These are phyloP conservation scores for Atherix ibis DNA, from an alignment of 2,888 invertebrate species.

Conservation along the genomic window DNA sequence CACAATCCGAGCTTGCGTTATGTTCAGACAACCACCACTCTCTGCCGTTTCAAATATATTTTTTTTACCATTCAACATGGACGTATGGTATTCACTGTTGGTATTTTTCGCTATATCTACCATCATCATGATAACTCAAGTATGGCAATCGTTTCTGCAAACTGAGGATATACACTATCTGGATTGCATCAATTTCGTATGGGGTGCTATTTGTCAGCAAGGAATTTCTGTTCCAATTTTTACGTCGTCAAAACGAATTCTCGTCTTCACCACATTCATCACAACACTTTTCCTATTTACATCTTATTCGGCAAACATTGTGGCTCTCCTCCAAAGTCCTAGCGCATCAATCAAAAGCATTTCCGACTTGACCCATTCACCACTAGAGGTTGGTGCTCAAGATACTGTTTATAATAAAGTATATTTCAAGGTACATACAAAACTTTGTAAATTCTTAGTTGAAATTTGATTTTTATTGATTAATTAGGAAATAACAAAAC, in stretches of 20 bases:
- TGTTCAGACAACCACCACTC: constrained; percentile 45
- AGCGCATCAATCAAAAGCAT: constrained; percentile 40
- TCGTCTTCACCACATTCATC: constrained; percentile 39
- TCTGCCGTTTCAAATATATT: constrained; percentile 46
- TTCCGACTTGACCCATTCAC: constrained; percentile 39
- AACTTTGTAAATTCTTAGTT: neutral
- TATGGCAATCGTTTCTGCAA: constrained; percentile 20
- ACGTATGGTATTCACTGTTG: constrained; percentile 37
- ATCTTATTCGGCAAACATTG: constrained; percentile 49
- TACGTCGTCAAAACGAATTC: constrained; percentile 36
- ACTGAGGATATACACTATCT: constrained; percentile 19
- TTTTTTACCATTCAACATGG: constrained; percentile 39
- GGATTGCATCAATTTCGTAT: constrained; percentile 38
- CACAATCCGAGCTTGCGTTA: constrained; percentile 36
- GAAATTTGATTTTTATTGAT: neutral
- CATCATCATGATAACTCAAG: constrained; percentile 19
- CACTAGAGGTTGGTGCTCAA: constrained; percentile 40
- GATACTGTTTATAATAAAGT: constrained; percentile 42
- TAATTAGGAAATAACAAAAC: constrained; percentile 37
- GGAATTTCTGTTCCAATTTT: constrained; percentile 37
- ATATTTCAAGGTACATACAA: constrained; percentile 35
- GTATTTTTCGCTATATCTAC: constrained; percentile 21
- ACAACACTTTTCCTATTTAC: constrained; percentile 43
- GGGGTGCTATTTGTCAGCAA: constrained; percentile 46
- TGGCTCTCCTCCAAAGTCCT: constrained; percentile 45